Evolutionary conservation across 2,113 vertebrate species (phyloP).

Genomic region (Bufo bufo): DNA sequence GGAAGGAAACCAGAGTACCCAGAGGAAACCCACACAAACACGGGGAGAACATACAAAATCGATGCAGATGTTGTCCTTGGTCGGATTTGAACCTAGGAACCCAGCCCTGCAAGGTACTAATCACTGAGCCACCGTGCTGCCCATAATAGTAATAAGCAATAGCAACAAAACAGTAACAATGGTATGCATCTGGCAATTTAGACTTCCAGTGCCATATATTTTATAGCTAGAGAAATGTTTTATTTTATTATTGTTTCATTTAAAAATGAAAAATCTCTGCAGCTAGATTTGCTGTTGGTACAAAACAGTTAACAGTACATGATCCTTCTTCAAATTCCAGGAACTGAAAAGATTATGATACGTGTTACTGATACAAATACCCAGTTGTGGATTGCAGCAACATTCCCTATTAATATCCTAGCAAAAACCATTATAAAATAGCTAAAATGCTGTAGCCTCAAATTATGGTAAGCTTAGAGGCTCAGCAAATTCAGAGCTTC

Average conservation of each 20-base stretch:
- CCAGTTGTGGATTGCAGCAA: not conserved
- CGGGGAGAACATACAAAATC: too few species aligned
- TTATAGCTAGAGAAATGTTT: not conserved
- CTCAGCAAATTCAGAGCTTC: constrained; percentile 58
- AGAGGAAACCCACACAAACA: too few species aligned
- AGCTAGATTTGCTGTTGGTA: not conserved
- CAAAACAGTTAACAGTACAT: not conserved
- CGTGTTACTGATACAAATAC: not conserved
- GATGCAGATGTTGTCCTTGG: too few species aligned
- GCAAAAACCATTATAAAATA: constrained; percentile 57
- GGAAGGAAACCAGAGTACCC: too few species aligned
- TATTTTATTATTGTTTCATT: not conserved
- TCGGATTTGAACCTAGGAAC: too few species aligned
- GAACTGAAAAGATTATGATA: not conserved
- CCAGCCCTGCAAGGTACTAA: too few species aligned
- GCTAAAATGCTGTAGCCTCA: constrained; percentile 68
- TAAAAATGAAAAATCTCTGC: not conserved
- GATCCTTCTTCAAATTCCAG: not conserved
- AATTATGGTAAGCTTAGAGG: constrained; percentile 56
- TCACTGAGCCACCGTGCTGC: too few species aligned
- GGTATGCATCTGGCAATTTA: not conserved
- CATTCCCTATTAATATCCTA: constrained; percentile 31
- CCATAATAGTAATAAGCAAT: too few species aligned
- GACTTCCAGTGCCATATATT: not conserved
- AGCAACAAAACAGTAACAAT: too few species aligned